Conservation (phyloP, 2,888 invertebrate species). For the Embidobia sp. region DNA sequence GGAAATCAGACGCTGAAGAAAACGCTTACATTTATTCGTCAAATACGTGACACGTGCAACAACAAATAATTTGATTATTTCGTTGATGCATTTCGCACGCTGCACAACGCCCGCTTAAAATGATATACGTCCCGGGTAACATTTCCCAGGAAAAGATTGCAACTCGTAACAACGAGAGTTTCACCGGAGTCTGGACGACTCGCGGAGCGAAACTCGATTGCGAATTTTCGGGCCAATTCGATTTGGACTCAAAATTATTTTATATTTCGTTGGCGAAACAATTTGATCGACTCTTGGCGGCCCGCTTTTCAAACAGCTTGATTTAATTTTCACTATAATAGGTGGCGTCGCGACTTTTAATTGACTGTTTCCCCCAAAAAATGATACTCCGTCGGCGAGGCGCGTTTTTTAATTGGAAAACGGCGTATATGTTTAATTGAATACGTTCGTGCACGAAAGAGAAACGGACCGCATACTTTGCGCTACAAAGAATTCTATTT, state of each 20-base stretch:
- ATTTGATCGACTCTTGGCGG: too few relatives aligned
- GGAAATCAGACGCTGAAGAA: constrained; percentile 45
- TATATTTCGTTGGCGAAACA: too few relatives aligned
- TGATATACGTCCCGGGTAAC: constrained; percentile 29
- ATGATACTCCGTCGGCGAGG: too few relatives aligned
- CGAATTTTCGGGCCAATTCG: background rate
- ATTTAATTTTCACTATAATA: too few relatives aligned
- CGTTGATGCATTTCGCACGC: constrained; percentile 36
- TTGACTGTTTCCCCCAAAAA: too few relatives aligned
- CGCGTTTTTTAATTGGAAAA: constrained; percentile 6
- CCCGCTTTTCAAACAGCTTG: too few relatives aligned
- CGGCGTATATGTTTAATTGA: constrained; percentile 2
- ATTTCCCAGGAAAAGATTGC: constrained; percentile 4
- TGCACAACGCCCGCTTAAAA: constrained; percentile 19
- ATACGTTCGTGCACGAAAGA: background rate
- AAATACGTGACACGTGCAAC: constrained; percentile 53
- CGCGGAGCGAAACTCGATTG: constrained; percentile 17
- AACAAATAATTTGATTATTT: constrained; percentile 51
- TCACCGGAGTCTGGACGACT: constrained; percentile 13
- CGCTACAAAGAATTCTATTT: constrained; percentile 11
- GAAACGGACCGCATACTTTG: constrained; percentile 2
- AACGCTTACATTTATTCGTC: constrained; percentile 56
- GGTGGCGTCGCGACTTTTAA: too few relatives aligned
- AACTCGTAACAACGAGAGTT: constrained; percentile 11
- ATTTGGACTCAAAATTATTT: too few relatives aligned